phyloP scores from a whole-genome alignment of 1,140 invertebrate species.

The Cyclina sinensis region DNA sequence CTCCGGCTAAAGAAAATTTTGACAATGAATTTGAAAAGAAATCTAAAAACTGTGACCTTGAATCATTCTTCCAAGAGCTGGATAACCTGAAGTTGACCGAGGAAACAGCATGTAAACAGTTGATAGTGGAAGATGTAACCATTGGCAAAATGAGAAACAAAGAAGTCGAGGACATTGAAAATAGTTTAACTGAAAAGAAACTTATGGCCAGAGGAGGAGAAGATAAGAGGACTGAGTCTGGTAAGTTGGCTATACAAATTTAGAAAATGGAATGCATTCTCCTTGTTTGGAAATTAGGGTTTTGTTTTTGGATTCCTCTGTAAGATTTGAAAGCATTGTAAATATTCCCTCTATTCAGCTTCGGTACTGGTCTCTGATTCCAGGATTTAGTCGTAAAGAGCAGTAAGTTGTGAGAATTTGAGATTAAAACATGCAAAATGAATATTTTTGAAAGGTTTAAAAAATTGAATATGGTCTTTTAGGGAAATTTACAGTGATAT shows the following conservation, averaged over 20 bases:
- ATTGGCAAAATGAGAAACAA: neutral
- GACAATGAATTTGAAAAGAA: neutral
- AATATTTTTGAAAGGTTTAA: too few species aligned
- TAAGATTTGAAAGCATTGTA: too few species aligned
- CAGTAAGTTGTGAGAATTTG: too few species aligned
- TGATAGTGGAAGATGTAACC: neutral
- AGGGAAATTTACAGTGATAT: too few species aligned
- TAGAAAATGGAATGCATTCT: too few species aligned
- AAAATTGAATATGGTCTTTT: too few species aligned
- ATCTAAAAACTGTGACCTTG: neutral
- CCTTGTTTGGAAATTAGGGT: too few species aligned
- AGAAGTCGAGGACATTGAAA: neutral
- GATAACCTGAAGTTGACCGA: neutral
- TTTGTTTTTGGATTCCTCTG: too few species aligned
- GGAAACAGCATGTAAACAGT: neutral
- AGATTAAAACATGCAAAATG: too few species aligned
- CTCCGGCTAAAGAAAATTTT: neutral
- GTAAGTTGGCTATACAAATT: slow-evolving; percentile 1
- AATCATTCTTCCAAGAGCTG: neutral
- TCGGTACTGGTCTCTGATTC: too few species aligned
- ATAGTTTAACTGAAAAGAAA: neutral
- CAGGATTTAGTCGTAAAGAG: too few species aligned
- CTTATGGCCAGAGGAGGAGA: neutral
- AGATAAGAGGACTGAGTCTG: neutral
- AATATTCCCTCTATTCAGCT: too few species aligned